Base-by-base conservation (phyloP, 2,888 invertebrate genomes). In the Corbicula japonica region DNA sequence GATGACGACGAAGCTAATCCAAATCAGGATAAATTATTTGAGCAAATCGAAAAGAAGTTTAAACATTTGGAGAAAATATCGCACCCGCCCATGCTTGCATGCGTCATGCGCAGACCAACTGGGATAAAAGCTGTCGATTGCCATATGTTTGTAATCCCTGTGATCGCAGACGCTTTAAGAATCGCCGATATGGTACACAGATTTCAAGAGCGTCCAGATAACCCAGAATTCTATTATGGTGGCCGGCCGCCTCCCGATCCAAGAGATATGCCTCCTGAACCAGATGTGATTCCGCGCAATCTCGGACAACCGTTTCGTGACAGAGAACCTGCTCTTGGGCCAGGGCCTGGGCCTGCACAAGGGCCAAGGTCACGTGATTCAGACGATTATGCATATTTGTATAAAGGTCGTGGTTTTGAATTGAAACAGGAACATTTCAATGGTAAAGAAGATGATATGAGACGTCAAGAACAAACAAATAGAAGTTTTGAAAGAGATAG, bases 61-160 rank as follows among this genome's bases (percentile, higher is more conserved):
- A 98, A 98, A 10, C 96, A 98, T 73, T 96, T 98, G 86, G 97
- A 98, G 28, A 97, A 98, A 86, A 96, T 97, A 71, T 96, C 97
- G 85, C 99, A 99, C 93, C 99, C 99, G 73, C 98, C 99, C 34
- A 95, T 99, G 80, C 98, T 99, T 94, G 98, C 99, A 50, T 98
- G 98, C 89, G 99, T 99, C 81, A 95, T 99, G 88, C 95, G 99
- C 61, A 95, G 99, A 85, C 99, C 98, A 58, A 97, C 97, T 62
- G 99, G 99, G 68, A 98, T 99, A 89, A 99, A 99, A 94, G 98
- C 98, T 72, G 95, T 99, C 83, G 99, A 99, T 94, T 99, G 99
- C 94, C 99, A 99, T 94, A 98, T 98, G 83, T 99, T 99, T 94
- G 98, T 99, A 91, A 98, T 89, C 79, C 88, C 89, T 41, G 84